A percentile compares a stretch with the other conserved stretches of the same genome.
Conservation (phyloP, 1,140 invertebrate genomes). For the Paraescarpia echinospica region DNA sequence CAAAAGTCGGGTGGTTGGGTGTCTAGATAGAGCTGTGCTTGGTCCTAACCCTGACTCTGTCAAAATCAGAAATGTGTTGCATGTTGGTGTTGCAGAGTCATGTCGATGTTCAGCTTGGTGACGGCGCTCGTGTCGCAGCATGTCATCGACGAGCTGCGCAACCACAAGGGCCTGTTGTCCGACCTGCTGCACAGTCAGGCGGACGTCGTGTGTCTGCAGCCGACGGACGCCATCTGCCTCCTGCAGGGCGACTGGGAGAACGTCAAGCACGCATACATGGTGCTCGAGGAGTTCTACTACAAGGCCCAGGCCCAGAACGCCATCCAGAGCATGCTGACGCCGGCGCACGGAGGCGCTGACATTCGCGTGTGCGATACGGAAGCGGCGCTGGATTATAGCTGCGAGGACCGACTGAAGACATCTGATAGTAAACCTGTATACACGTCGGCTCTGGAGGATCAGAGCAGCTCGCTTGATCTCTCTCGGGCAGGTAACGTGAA, state of each 20-base stretch:
- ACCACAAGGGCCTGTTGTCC: slow-evolving; percentile 11
- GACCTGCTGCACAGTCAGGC: background rate
- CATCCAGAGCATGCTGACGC: slow-evolving; percentile 12
- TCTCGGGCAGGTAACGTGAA: background rate
- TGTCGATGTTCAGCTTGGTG: slow-evolving; percentile 24
- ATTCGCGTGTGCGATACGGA: background rate
- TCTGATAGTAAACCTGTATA: background rate
- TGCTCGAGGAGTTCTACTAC: slow-evolving; percentile 25
- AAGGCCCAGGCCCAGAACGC: slow-evolving; percentile 16
- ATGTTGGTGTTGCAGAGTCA: background rate
- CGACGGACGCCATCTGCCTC: background rate
- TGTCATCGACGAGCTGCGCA: slow-evolving; percentile 12
- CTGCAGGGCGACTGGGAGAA: slow-evolving; percentile 25
- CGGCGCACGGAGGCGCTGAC: background rate
- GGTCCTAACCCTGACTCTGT: too few relatives aligned
- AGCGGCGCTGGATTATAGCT: background rate
- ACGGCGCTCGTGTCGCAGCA: slow-evolving; percentile 22
- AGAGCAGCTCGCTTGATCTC: background rate
- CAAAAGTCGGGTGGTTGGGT: too few relatives aligned
- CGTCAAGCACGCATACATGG: slow-evolving; percentile 21
- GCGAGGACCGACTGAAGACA: background rate
- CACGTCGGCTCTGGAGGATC: background rate
- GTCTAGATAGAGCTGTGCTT: too few relatives aligned
- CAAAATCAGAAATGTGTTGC: too few relatives aligned
- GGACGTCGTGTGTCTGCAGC: slow-evolving; percentile 21